Evolutionary conservation across 2,888 invertebrate species (phyloP).

Genomic region (Xylota segnis): DNA sequence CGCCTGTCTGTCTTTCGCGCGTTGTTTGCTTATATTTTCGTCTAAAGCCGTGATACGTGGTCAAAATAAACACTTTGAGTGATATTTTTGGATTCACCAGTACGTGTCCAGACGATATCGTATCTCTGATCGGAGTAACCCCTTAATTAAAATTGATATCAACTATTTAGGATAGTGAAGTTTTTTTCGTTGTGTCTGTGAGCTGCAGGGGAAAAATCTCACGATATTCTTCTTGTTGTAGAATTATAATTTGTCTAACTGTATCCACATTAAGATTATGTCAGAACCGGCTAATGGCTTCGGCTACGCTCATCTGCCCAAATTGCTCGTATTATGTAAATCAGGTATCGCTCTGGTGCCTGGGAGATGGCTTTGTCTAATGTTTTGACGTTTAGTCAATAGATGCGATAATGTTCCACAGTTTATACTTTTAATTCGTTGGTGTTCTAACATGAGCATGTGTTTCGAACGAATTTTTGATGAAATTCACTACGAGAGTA

Average conservation of each 20-base stretch:
- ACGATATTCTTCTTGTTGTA: not conserved
- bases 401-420: constrained; percentile 23
- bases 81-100: constrained; percentile 25
- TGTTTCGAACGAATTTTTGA: not conserved
- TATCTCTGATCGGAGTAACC: constrained; percentile 34
- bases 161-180: constrained; percentile 19
- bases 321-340: constrained; percentile 39
- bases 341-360: constrained; percentile 1
- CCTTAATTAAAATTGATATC: constrained; percentile 61
- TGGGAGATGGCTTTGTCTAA: constrained; percentile 20
- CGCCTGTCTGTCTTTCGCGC: constrained; percentile 60
- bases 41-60: constrained; percentile 44
- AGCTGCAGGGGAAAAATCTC: not conserved
- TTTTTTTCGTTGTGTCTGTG: not conserved
- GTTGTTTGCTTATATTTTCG: constrained; percentile 51
- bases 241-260: constrained; percentile 37
- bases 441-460: not conserved
- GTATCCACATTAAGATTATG: constrained; percentile 5
- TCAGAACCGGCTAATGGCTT: constrained; percentile 8
- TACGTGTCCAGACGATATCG: constrained; percentile 48
- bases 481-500: constrained; percentile 3
- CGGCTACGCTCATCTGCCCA: constrained; percentile 6
- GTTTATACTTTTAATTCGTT: constrained; percentile 11
- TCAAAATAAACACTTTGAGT: constrained; percentile 51
- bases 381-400: constrained; percentile 50